A percentile compares a stretch with the other conserved stretches of the same genome.
Evolutionary conservation across 2,888 invertebrate genomes (phyloP).

Genomic region (Cabera pusaria): DNA sequence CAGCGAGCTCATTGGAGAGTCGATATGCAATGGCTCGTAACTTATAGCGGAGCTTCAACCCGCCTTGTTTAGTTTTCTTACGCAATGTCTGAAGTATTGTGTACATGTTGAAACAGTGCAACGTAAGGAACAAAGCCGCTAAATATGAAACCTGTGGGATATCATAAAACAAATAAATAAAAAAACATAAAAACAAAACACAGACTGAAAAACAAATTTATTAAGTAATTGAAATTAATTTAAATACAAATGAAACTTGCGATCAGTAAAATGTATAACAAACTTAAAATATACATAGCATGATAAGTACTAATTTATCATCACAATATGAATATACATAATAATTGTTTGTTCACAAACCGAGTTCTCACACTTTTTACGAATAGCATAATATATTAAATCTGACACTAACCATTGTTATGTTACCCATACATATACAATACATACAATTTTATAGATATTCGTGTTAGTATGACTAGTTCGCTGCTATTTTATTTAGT

Average conservation of each 20-base stretch:
- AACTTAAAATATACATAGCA: slow-evolving; percentile 48
- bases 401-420: slow-evolving; percentile 4
- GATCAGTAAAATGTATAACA: slow-evolving; percentile 31
- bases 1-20: slow-evolving; percentile 70
- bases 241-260: slow-evolving; percentile 42
- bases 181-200: slow-evolving; percentile 43
- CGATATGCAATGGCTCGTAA: slow-evolving; percentile 79
- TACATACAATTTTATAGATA: slow-evolving; percentile 8
- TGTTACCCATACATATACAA: slow-evolving; percentile 12
- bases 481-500: slow-evolving; percentile 27
- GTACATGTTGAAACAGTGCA: slow-evolving; percentile 94
- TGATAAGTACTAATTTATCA: slow-evolving; percentile 41
- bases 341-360: slow-evolving; percentile 9
- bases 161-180: slow-evolving; percentile 41
- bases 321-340: slow-evolving; percentile 22
- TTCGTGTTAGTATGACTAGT: slow-evolving; percentile 39
- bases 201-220: slow-evolving; percentile 67
- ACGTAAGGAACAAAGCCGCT: slow-evolving; percentile 91
- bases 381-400: slow-evolving; percentile 1
- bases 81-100: slow-evolving; percentile 94
- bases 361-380: not conserved
- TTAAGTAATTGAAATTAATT: slow-evolving; percentile 54
- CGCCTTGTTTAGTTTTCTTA: slow-evolving; percentile 88
- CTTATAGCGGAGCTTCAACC: slow-evolving; percentile 84
- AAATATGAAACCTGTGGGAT: slow-evolving; percentile 89